phyloP scores from a whole-genome alignment of 2,113 vertebrate species.

The Lagopus muta region DNA sequence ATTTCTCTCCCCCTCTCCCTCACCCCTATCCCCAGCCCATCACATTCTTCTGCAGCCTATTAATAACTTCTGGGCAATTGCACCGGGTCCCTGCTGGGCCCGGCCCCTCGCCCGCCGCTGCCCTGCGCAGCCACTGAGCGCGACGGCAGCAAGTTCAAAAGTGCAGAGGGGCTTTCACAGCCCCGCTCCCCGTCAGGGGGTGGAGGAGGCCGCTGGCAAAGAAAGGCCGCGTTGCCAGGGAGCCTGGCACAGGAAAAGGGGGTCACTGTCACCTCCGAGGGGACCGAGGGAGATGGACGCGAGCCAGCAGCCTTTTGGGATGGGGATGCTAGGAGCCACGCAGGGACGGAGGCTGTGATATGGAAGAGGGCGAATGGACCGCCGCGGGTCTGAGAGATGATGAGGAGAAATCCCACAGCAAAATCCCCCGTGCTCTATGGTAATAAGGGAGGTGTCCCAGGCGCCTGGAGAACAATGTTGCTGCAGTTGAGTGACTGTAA shows the following conservation, averaged over 20 bases:
- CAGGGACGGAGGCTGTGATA: not conserved
- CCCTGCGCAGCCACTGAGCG: constrained; percentile 51
- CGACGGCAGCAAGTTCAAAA: constrained; percentile 71
- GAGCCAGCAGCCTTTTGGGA: constrained; percentile 2
- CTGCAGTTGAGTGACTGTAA: constrained; percentile 69
- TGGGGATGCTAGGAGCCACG: not conserved
- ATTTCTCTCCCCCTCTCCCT: not conserved
- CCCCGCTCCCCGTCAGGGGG: constrained; percentile 51
- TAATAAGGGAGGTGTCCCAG: constrained; percentile 56
- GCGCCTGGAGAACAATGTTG: constrained; percentile 59
- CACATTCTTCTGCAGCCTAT: constrained; percentile 69
- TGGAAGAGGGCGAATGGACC: constrained; percentile 19
- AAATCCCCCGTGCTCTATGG: not conserved
- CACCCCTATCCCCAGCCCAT: constrained; percentile 17
- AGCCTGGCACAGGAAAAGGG: constrained; percentile 64
- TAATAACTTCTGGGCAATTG: constrained; percentile 76
- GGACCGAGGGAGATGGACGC: not conserved
- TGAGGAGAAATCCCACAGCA: not conserved
- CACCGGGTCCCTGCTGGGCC: constrained; percentile 63
- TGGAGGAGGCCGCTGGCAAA: constrained; percentile 53
- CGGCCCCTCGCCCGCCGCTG: constrained; percentile 22
- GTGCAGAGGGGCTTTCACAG: constrained; percentile 62
- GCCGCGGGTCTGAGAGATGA: not conserved
- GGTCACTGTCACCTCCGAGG: constrained; percentile 50
- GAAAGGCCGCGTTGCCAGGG: constrained; percentile 63